Evolutionary conservation across 1,140 invertebrate genomes (phyloP), one percentile per base, ranked within the genome.

Genomic region (Hylaeus anthracinus): DNA sequence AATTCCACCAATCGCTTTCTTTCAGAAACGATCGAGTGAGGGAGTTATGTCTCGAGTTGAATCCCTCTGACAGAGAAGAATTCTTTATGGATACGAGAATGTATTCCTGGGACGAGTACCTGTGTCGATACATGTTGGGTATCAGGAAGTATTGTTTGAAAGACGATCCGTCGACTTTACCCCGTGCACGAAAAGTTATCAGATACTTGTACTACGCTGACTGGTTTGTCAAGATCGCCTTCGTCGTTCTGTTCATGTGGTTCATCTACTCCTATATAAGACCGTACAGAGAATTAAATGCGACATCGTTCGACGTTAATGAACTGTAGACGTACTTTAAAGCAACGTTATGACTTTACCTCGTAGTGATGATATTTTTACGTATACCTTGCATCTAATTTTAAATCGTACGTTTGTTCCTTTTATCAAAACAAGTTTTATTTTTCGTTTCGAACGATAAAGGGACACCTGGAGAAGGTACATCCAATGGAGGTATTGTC

Each of bases 121-220:
- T 98, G 65, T 92, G 95, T 15, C 91, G 94, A 72, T 98, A 97
- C 86, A 95, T 97, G 26, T 92, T 96, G 56, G 97, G 96, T 1
- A 95, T 95, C 9, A 93, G 97, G 10, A 95, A 95, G 79, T 98
- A 95, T 89, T 96, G 96, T 76, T 92, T 97, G 12, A 97, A 97
- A 77, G 97, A 98, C 69, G 96, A 97, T 86, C 95, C 95, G 0
- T 94, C 94, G n/a, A 97, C 96, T 0, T 81, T 98, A 3, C 96
- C 97, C 0, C 94, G 95, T 15, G 96, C 96, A 0, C 94, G 95
- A 64, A 94, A 92, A 67, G 91, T 96, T 5, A 84, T 92, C 1
- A 67, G 55, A 0, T 90, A 86, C 26, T 77, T 93, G 3, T 92
- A 90, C 72, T 53, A 91, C 8, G 89, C 88, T 1, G 92, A 94